Evolutionary conservation across 2,888 invertebrate species (phyloP), one percentile per base, ranked within the genome.

Genomic region (Eupithecia dodoneata): DNA sequence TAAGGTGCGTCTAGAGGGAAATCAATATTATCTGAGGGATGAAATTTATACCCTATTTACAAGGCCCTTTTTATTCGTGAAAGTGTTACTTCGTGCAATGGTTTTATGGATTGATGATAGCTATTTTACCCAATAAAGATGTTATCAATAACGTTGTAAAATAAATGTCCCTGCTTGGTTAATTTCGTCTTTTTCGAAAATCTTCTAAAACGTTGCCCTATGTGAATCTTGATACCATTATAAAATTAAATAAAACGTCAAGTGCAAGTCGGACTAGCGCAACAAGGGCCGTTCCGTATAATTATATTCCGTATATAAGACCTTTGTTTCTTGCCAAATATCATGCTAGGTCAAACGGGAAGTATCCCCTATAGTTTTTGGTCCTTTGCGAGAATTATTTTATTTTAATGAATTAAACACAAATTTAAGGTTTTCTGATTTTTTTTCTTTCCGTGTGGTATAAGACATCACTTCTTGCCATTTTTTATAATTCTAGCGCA

Each of bases 21-120:
- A 88, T 89, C 84, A 87, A 85, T 86, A 88, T 81, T 83, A 81
- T 83, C 81, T 18, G 74, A 47, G 18, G 63, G 63, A 69, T 42
- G 59, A 75, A 66, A 67, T 76, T 12, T 49, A 42, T 65, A 42
- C 65, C 15, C 18, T 59, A 66, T 66, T 77, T 71, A 76, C 42
- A 71, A 42, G 75, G 55, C 63, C 15, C 73, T 67, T 52, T 75
- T 73, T 15, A 71, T 75, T 73, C 47, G 59, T 49, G 76, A 71
- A 75, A 70, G 72, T 73, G 73, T 79, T 72, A 15, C 15, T 63
- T 71, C 30, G 44, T 18, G 55, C 30, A 74, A 66, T 44, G 49
- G 15, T 41, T 74, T 70, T 76, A 63, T 76, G 66, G 66, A 76
- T 72, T 63, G 30, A 63, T 70, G 44, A 72, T 72, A 18, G 55